Evolutionary conservation across 2,888 invertebrate genomes (phyloP), one percentile per base, ranked within the genome.

Genomic region (Drosophila parthenogenetica): DNA sequence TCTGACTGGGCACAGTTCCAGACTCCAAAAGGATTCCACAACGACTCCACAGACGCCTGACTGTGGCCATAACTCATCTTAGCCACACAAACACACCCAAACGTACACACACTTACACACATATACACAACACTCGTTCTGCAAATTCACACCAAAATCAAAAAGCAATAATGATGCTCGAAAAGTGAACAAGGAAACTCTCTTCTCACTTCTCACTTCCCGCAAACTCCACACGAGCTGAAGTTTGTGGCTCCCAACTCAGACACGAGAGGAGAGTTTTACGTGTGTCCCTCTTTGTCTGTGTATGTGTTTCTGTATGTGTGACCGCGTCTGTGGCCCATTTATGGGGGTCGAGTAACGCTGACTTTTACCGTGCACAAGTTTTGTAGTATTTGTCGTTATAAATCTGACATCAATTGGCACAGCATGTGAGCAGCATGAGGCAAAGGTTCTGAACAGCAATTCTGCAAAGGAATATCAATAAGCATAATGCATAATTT

Each of bases 321-420:
- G 35, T 35, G 35, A 1, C 13, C 29, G 13, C 19, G 40, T 35
- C 14, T 57, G 39, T 46, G 51, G 35, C 25, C 50, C 29, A 63
- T 42, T 64, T 49, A 25, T 45, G 61, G 42, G 54, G 46, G 22
- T 58, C 54, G 49, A 43, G 37, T 43, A 25, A 16, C 55, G 42
- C 17, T 40, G 39, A 29, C 62, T 58, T 58, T 64, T 67, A 55
- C 66, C 37, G 22, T 11, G 60, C 68, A 66, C 69, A 73, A 71
- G 58, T 68, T 71, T 79, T 72, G 72, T 66, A 71, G 77, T 79
- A 85, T 86, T 88, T 78, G 88, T 84, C 79, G 81, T 76, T 78
- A 90, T 90, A 87, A 89, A 90, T 87, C 89, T 87, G 89, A 87
- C 90, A 89, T 90, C 89, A 89, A 89, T 90, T 89, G 90, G 79